Percentiles rank a stretch among this genome's conserved stretches.
Conservation (phyloP, 2,888 invertebrate genomes). For the Perithous albicinctus region DNA sequence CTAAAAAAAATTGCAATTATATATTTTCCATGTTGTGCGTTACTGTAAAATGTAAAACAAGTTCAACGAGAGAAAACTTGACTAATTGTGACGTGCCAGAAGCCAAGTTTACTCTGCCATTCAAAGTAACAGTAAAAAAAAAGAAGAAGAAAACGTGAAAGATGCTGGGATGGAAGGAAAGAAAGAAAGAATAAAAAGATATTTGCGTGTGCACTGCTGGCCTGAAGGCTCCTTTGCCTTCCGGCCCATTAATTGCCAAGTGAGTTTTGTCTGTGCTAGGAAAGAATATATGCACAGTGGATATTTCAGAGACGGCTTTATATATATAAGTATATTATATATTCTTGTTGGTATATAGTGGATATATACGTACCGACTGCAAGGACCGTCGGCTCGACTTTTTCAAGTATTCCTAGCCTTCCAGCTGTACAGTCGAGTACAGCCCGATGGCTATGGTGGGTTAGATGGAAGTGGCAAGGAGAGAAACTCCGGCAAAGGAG, state of each 20-base stretch:
- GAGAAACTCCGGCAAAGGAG: conserved; percentile 1
- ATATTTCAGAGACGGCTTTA: not conserved
- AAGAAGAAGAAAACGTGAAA: not conserved
- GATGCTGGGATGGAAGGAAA: not conserved
- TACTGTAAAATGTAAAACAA: not conserved
- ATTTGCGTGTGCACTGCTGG: conserved; percentile 25
- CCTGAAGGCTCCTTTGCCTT: conserved; percentile 18
- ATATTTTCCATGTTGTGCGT: too few species aligned
- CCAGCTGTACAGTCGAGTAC: conserved; percentile 13
- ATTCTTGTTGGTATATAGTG: conserved; percentile 5
- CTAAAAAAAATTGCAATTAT: too few species aligned
- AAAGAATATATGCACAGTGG: conserved; percentile 5
- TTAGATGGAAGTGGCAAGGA: conserved; percentile 1
- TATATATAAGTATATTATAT: not conserved
- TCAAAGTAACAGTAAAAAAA: not conserved
- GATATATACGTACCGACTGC: not conserved
- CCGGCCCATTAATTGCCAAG: conserved; percentile 48
- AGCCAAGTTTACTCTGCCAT: conserved; percentile 18
- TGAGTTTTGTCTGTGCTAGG: conserved; percentile 35
- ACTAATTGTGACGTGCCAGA: conserved; percentile 4
- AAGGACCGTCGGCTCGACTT: conserved; percentile 19
- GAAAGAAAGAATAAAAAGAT: not conserved
- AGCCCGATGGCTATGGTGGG: conserved; percentile 7
- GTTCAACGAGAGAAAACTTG: not conserved
- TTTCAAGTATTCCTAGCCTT: conserved; percentile 41